Conservation (phyloP, 2,113 vertebrate genomes). For the Ciconia maguari region DNA sequence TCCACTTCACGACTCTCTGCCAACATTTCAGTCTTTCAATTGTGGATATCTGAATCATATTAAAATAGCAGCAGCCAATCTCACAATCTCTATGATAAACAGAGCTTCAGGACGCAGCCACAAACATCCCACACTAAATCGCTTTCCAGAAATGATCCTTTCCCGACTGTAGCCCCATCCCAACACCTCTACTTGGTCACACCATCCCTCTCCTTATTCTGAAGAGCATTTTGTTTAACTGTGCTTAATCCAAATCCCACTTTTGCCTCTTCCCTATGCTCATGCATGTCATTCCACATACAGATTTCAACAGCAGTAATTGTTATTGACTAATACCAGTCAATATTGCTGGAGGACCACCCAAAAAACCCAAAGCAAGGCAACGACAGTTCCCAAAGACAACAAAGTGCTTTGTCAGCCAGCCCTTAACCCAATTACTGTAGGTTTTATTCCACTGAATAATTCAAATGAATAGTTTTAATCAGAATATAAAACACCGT, state of each 20-base stretch:
- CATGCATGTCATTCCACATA: background rate
- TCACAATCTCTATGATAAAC: background rate
- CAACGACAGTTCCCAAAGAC: background rate
- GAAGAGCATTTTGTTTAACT: background rate
- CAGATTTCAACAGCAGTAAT: background rate
- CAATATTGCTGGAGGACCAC: background rate
- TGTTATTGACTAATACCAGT: background rate
- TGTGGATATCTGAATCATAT: background rate
- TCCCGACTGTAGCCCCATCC: background rate
- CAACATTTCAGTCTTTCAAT: background rate
- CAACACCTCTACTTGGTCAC: background rate
- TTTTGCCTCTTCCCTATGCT: background rate
- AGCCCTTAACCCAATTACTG: slow-evolving; percentile 7
- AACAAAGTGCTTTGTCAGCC: slow-evolving; percentile 16
- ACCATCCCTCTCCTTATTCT: background rate
- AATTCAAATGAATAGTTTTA: slow-evolving; percentile 35
- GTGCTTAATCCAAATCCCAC: background rate
- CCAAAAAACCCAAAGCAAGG: background rate
- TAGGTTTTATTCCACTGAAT: background rate
- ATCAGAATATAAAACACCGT: background rate
- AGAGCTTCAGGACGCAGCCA: background rate
- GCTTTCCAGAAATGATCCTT: background rate
- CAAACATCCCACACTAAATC: background rate
- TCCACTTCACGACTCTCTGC: background rate
- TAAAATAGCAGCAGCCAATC: background rate